Conservation (phyloP, 2,888 invertebrate species). For the Eilema griseolum region DNA sequence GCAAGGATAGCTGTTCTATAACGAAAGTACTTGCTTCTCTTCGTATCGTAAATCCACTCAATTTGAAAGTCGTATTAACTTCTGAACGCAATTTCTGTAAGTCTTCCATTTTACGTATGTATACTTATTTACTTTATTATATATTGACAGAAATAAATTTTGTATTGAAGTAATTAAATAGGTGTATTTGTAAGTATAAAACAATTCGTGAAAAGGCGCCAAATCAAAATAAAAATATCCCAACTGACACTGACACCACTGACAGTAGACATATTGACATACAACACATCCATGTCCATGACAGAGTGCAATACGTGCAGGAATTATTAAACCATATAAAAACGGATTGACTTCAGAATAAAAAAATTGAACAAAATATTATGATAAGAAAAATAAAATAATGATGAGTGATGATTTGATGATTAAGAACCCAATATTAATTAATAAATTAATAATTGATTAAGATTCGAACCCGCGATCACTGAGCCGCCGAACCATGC, state of each 20-base stretch:
- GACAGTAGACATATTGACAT: background rate
- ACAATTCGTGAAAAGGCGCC: conserved; percentile 7
- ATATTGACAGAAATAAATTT: background rate
- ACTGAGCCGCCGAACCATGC: too few relatives aligned
- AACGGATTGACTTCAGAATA: too few relatives aligned
- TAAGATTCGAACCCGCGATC: too few relatives aligned
- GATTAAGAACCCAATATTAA: too few relatives aligned
- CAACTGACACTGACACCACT: background rate
- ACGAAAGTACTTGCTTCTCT: conserved; percentile 92
- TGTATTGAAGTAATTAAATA: background rate
- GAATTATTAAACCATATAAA: too few relatives aligned
- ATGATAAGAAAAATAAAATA: too few relatives aligned
- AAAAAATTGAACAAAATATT: too few relatives aligned
- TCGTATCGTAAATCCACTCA: conserved; percentile 91
- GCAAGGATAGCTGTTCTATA: conserved; percentile 89
- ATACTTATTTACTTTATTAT: background rate
- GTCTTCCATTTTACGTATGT: conserved; percentile 65
- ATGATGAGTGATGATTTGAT: too few relatives aligned
- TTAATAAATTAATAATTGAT: too few relatives aligned
- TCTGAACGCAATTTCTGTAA: conserved; percentile 86
- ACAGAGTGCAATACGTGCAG: background rate
- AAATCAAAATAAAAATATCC: conserved; percentile 3
- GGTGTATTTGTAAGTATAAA: too few relatives aligned
- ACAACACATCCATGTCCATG: too few relatives aligned
- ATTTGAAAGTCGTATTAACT: conserved; percentile 90